phyloP scores from a whole-genome alignment of 1,140 invertebrate species.

The honey bee (Apis mellifera) region Amel_HAv3.1 CM009943.2:4689501-4690000 shows the following conservation, averaged over 20 bases:
- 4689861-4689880: slow-evolving; percentile 54
- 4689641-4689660: not conserved
- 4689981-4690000: too few species aligned
- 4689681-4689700: not conserved
- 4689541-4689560: too few species aligned
- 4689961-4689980: too few species aligned
- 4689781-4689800: not conserved
- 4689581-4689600: not conserved
- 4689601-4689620: not conserved
- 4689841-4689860: slow-evolving; percentile 44
- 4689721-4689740: not conserved
- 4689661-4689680: slow-evolving; percentile 6
- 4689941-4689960: too few species aligned
- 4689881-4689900: not conserved
- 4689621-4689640: slow-evolving; percentile 30
- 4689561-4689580: not conserved
- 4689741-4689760: not conserved
- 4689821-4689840: not conserved
- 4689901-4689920: too few species aligned
- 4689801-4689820: not conserved
- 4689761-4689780: slow-evolving; percentile 15
- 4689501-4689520: not conserved
- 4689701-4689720: too few species aligned
- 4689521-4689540: too few species aligned
- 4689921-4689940: too few species aligned